Percentiles rank a stretch among this genome's conserved stretches.
Conservation (phyloP, 2,888 invertebrate genomes). For the Mylabris sibirica region DNA sequence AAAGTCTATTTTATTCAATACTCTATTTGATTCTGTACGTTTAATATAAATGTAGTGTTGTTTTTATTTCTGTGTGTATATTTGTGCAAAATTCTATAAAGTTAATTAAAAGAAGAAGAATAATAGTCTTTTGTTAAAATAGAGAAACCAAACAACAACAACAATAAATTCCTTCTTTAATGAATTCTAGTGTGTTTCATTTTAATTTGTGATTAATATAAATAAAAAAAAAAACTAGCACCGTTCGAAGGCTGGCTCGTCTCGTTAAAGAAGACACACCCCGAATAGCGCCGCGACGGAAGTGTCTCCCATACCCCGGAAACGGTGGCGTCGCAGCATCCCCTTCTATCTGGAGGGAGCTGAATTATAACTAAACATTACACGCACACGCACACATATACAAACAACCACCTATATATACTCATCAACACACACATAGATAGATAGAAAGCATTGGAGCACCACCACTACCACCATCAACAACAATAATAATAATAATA, state of each 20-base stretch:
- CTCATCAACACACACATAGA: background rate
- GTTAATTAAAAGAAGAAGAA: background rate
- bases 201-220: background rate
- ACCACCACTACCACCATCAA: background rate
- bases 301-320: slow-evolving; percentile 12
- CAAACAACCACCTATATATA: background rate
- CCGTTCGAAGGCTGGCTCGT: background rate
- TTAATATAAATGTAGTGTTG: background rate
- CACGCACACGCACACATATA: background rate
- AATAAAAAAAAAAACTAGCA: background rate
- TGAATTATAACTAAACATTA: background rate
- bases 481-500: background rate
- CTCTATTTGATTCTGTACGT: background rate
- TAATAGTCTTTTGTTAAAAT: background rate
- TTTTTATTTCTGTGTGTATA: background rate
- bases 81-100: background rate
- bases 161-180: background rate
- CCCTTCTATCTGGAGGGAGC: background rate
- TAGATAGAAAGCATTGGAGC: background rate
- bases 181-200: background rate
- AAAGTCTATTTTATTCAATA: background rate
- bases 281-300: slow-evolving; percentile 9
- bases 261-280: slow-evolving; percentile 1
- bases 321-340: slow-evolving; percentile 10
- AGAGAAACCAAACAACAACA: background rate